Percentiles rank a stretch among this genome's conserved stretches.
Conservation (phyloP, 2,888 invertebrate genomes). For the Habrosyne pyritoides region DNA sequence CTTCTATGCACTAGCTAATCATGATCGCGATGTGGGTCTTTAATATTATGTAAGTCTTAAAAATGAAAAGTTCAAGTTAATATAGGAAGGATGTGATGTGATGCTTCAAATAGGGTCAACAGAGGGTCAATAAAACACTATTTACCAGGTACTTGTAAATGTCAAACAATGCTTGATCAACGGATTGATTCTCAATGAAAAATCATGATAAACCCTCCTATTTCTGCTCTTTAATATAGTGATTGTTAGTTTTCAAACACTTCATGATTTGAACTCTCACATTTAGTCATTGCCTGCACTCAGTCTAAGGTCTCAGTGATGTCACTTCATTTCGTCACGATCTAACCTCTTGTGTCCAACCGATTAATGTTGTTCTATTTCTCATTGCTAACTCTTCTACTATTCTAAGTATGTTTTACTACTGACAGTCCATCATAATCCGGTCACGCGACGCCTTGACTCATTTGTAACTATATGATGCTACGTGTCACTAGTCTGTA, state of each 20-base stretch:
- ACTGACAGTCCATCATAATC: conserved; percentile 22
- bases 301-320: conserved; percentile 1
- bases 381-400: conserved; percentile 1
- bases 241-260: background rate
- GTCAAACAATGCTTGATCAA: background rate
- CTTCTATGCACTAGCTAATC: background rate
- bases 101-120: background rate
- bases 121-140: background rate
- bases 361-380: background rate
- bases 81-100: background rate
- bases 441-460: conserved; percentile 20
- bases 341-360: background rate
- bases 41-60: background rate
- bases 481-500: conserved; percentile 21
- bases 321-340: conserved; percentile 5
- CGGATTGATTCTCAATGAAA: background rate
- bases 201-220: background rate
- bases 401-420: conserved; percentile 26
- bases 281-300: background rate
- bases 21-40: background rate
- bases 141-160: background rate
- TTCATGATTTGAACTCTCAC: conserved; percentile 1
- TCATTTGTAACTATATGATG: conserved; percentile 23
- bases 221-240: background rate
- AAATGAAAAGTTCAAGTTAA: background rate